Conservation (phyloP, 2,113 vertebrate genomes). For the Rhinopomastus cyanomelas region DNA sequence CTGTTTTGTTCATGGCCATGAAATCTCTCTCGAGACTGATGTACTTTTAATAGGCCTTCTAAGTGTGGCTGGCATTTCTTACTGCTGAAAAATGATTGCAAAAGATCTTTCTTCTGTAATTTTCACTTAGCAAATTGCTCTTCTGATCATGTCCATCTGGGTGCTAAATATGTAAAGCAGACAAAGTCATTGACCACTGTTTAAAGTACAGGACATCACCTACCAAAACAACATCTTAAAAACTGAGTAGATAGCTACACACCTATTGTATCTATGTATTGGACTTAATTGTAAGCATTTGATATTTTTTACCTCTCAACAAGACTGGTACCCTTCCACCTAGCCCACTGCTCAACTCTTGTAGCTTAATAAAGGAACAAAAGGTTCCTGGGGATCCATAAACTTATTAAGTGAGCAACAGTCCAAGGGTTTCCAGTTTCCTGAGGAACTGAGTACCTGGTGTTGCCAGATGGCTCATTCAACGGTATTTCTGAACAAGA, state of each 20-base stretch:
- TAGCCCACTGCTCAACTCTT: neutral
- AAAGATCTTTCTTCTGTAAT: conserved; percentile 32
- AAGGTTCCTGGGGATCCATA: neutral
- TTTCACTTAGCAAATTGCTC: conserved; percentile 1
- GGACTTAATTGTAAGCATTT: neutral
- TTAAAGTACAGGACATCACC: neutral
- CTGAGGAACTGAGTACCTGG: neutral
- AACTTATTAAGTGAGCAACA: neutral
- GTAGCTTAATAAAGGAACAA: neutral
- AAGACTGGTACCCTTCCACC: neutral
- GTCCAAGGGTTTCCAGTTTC: neutral
- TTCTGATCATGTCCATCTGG: neutral
- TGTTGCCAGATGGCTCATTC: neutral
- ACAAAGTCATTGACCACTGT: neutral
- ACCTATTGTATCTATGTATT: neutral
- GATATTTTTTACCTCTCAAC: neutral
- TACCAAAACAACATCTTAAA: neutral
- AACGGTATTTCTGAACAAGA: neutral
- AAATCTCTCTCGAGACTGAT: neutral
- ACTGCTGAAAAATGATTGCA: conserved; percentile 3
- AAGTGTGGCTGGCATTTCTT: neutral
- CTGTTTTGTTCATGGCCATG: neutral
- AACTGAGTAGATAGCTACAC: neutral
- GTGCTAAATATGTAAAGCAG: neutral
- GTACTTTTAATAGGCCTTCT: neutral